Percentiles rank a stretch among this genome's conserved stretches.
Conservation (phyloP, 2,888 invertebrate species). For the Agrotis exclamationis region DNA sequence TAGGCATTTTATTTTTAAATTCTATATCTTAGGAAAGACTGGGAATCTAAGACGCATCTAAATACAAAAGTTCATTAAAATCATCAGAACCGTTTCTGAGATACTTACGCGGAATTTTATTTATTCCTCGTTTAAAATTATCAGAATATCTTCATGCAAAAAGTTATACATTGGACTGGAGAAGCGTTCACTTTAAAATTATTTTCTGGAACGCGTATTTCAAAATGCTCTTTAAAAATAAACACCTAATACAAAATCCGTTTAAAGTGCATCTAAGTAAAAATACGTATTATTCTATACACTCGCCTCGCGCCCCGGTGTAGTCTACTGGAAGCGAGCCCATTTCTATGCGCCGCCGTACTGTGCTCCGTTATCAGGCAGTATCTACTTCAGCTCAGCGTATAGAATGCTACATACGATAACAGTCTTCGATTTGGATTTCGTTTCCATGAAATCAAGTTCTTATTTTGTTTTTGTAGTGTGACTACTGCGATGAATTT, state of each 20-base stretch:
- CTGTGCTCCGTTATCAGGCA: conserved; percentile 62
- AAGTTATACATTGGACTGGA: neutral
- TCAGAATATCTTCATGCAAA: conserved; percentile 15
- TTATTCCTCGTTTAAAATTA: too few species aligned
- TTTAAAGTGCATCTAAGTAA: conserved; percentile 65
- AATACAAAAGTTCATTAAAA: too few species aligned
- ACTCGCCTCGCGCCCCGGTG: conserved; percentile 41
- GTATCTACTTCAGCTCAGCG: conserved; percentile 63
- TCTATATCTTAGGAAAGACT: too few species aligned
- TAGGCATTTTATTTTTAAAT: too few species aligned
- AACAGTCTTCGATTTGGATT: conserved; percentile 61
- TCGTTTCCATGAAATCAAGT: conserved; percentile 59
- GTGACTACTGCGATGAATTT: conserved; percentile 40
- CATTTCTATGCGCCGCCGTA: conserved; percentile 64
- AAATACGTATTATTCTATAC: conserved; percentile 64
- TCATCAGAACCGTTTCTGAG: too few species aligned
- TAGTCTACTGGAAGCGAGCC: conserved; percentile 66
- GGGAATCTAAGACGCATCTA: too few species aligned
- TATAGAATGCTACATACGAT: conserved; percentile 61
- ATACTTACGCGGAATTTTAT: too few species aligned
- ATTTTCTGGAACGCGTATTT: conserved; percentile 38
- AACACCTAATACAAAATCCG: conserved; percentile 62
- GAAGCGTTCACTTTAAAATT: neutral
- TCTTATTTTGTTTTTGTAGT: conserved; percentile 41
- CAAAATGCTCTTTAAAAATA: conserved; percentile 50